phyloP scores from a whole-genome alignment of 64 coral and sea anemone genomes.

The Dendrophyllia cribrosa region DNA sequence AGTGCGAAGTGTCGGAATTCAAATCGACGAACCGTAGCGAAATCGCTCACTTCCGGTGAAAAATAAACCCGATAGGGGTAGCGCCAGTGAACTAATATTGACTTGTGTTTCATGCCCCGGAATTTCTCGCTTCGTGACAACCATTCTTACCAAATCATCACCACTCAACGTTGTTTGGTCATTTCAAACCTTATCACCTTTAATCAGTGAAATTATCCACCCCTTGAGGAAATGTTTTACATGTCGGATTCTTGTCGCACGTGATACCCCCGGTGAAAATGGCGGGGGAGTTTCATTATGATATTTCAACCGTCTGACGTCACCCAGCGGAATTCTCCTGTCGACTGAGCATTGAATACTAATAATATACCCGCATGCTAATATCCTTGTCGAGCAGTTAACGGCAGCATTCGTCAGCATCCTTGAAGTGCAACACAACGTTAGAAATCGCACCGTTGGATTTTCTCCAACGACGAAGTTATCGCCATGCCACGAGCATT shows the following conservation, averaged over 20 bases:
- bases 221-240: not conserved
- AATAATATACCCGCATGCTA: slow-evolving; percentile 51
- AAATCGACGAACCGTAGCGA: not conserved
- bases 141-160: not conserved
- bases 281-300: slow-evolving; percentile 54
- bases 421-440: slow-evolving; percentile 32
- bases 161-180: not conserved
- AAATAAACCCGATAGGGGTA: slow-evolving; percentile 45
- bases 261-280: slow-evolving; percentile 6
- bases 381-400: slow-evolving; percentile 58
- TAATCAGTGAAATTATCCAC: not conserved
- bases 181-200: not conserved
- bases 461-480: slow-evolving; percentile 43
- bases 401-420: slow-evolving; percentile 65
- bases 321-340: slow-evolving; percentile 79
- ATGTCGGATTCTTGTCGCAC: not conserved
- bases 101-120: slow-evolving; percentile 11
- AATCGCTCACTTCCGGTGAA: slow-evolving; percentile 42
- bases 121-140: slow-evolving; percentile 37
- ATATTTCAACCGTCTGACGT: slow-evolving; percentile 73
- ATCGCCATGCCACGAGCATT: slow-evolving; percentile 70
- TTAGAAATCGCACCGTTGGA: slow-evolving; percentile 41
- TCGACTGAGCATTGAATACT: slow-evolving; percentile 76
- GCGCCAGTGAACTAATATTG: slow-evolving; percentile 47
- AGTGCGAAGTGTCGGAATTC: slow-evolving; percentile 30